A percentile compares a stretch with the other conserved stretches of the same genome.
Evolutionary conservation across 2,113 vertebrate species (phyloP).

Genomic region (Electrona antarctica): DNA sequence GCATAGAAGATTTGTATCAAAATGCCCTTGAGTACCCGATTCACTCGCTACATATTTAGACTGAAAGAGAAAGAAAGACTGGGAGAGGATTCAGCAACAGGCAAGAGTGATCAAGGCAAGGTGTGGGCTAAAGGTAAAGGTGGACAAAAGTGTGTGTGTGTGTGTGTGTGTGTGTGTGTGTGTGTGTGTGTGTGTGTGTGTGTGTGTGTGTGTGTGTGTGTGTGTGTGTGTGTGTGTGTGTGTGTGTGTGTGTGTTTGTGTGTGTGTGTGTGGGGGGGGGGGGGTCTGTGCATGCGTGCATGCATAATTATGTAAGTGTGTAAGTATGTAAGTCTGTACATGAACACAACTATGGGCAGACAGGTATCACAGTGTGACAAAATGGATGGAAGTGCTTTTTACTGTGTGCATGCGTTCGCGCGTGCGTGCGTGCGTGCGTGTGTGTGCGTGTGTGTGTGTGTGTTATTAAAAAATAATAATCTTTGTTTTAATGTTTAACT

Average conservation of each 20-base stretch:
- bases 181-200: neutral
- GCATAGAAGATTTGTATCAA: conserved; percentile 56
- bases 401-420: neutral
- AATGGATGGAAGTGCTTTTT: neutral
- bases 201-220: too few relatives aligned
- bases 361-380: neutral
- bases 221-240: neutral
- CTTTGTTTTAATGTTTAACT: neutral
- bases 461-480: too few relatives aligned
- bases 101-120: too few relatives aligned
- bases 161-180: conserved; percentile 10
- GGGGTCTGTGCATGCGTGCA: neutral
- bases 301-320: neutral
- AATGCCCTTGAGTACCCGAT: conserved; percentile 16
- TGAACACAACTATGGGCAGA: neutral
- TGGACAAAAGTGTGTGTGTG: conserved; percentile 2
- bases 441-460: neutral
- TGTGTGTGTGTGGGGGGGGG: neutral
- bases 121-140: conserved; percentile 40
- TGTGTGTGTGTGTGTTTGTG: too few relatives aligned
- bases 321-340: neutral
- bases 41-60: too few relatives aligned
- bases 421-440: neutral
- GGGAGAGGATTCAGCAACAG: conserved; percentile 8
- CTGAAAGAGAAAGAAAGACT: conserved; percentile 17